Conservation (phyloP, 2,797 vertebrate species). For the Anomalospiza imberbis region DNA sequence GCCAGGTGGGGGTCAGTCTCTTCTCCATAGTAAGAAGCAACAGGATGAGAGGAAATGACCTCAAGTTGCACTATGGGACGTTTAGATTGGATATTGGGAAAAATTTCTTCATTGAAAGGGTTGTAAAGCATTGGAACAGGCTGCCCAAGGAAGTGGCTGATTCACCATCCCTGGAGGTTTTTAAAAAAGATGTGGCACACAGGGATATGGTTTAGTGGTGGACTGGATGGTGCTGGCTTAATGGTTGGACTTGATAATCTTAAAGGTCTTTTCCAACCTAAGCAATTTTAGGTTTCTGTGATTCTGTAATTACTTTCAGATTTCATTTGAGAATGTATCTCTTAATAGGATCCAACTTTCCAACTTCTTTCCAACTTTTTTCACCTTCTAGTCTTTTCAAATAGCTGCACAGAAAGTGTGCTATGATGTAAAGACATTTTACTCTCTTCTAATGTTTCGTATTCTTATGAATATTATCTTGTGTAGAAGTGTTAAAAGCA, state of each 20-base stretch:
- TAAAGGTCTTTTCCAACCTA: background rate
- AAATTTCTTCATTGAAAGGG: background rate
- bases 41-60: background rate
- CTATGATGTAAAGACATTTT: background rate
- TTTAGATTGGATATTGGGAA: background rate
- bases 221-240: background rate
- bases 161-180: background rate
- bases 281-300: background rate
- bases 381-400: background rate
- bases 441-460: background rate
- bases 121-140: background rate
- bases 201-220: background rate
- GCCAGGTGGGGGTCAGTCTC: fast-evolving
- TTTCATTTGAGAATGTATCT: background rate
- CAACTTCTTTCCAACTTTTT: background rate
- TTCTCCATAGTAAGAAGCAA: background rate
- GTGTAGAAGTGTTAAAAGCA: background rate
- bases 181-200: background rate
- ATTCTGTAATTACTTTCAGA: background rate
- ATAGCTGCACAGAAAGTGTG: background rate
- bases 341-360: background rate
- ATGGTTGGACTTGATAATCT: background rate
- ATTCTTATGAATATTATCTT: background rate
- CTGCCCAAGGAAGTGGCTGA: background rate
- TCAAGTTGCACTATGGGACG: background rate